Evolutionary conservation across 2,113 vertebrate genomes (phyloP), one percentile per base, ranked within the genome.

Genomic region (Malurus cyaneus): DNA sequence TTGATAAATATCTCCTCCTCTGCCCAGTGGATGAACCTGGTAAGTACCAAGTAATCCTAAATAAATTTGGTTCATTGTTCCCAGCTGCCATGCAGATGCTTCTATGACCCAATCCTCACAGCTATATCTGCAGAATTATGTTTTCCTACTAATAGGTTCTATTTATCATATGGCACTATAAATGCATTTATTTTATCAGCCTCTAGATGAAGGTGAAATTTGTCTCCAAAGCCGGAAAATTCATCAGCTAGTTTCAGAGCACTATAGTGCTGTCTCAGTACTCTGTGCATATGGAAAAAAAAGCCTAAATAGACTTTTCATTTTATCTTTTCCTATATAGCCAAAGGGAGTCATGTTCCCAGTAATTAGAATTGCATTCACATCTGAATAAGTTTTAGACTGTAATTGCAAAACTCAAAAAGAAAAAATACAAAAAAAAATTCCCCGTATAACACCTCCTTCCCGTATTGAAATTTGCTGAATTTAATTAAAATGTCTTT

Each of bases 141-240:
- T 97, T 96, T 97, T 96, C 92, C 89, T 92, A 85, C 64, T 95
- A 95, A 93, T 95, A 93, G 67, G 31, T 84, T 95, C 77, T 97
- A 92, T 97, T 93, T 96, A 89, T 96, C 86, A 94, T 90, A 80
- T 17, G 24, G 18, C 54, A 54, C 54, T 95, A 73, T 31, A 89
- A 95, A 89, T 8, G 81, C 87, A 95, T 93, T 92, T 95, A 85
- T 92, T 97, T 94, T 96, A 93, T 92, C 74, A 62, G 50, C 54
- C 34, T 92, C 46, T 65, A 47, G 91, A 74, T 69, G 73, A 91
- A 69, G 60, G 64, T 44, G 18, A 95, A 94, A 96, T 89, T 94
- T 96, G 34, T 95, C 83, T 94, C 59, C 78, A 77, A 86, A 81
- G 47, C 57, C 64, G 57, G 70, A 93, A 86, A 94, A 92, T 52